Evolutionary conservation across 2,797 vertebrate species (phyloP).

Genomic region (Sebastes flavidus): DNA sequence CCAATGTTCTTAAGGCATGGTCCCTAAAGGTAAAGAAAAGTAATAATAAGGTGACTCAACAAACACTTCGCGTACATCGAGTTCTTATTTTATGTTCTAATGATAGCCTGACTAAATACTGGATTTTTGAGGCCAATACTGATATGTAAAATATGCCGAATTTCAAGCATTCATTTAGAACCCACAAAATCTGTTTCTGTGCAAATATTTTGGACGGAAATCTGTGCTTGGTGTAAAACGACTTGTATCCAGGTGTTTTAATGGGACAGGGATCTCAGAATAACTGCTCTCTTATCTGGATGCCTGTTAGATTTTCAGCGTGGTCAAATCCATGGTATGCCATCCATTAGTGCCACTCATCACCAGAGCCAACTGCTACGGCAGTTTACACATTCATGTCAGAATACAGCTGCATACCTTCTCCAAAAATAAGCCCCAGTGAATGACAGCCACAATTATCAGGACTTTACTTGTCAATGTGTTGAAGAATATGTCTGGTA

Average conservation of each 20-base stretch:
- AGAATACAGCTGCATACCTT: slow-evolving; percentile 34
- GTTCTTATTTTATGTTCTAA: too few relatives aligned
- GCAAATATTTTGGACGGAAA: fast-evolving
- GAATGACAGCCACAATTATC: slow-evolving; percentile 35
- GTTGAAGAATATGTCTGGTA: slow-evolving; percentile 6
- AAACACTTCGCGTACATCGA: too few relatives aligned
- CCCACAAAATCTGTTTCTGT: too few relatives aligned
- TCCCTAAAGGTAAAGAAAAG: too few relatives aligned
- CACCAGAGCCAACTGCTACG: slow-evolving; percentile 17
- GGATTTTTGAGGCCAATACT: too few relatives aligned
- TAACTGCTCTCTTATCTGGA: background rate
- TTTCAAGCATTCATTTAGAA: too few relatives aligned
- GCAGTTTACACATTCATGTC: slow-evolving; percentile 36
- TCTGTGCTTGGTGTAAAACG: too few relatives aligned
- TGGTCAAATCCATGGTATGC: slow-evolving; percentile 8
- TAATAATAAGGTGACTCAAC: too few relatives aligned
- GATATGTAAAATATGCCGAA: too few relatives aligned
- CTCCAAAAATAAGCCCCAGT: slow-evolving; percentile 48
- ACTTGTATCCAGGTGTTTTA: background rate
- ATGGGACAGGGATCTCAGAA: background rate
- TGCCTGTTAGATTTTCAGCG: background rate
- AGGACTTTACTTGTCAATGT: slow-evolving; percentile 26
- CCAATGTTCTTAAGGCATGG: too few relatives aligned
- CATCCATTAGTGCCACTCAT: slow-evolving; percentile 18
- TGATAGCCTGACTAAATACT: too few relatives aligned